Evolutionary conservation across 2,888 invertebrate genomes (phyloP).

Genomic region (Melipona bicolor): DNA sequence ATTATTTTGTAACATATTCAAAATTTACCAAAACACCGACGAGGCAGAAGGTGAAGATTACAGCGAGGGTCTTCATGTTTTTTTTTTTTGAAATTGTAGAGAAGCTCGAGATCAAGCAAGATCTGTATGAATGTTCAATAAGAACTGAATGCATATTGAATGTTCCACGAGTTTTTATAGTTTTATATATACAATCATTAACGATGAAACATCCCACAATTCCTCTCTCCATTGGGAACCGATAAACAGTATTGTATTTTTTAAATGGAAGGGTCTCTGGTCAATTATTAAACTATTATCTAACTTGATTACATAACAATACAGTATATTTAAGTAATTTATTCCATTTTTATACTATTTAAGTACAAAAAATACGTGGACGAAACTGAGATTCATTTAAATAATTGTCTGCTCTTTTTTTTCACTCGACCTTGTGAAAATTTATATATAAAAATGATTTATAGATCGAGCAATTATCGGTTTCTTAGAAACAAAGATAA

Average conservation of each 20-base stretch:
- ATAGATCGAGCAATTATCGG: too few relatives aligned
- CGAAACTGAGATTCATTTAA: neutral
- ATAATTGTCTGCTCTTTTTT: neutral
- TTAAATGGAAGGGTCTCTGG: conserved; percentile 3
- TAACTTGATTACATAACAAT: neutral
- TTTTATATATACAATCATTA: conserved; percentile 32
- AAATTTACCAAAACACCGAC: conserved; percentile 54
- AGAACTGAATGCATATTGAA: conserved; percentile 49
- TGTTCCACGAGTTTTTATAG: conserved; percentile 65
- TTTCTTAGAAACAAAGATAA: neutral
- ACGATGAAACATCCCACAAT: conserved; percentile 18
- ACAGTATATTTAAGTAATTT: neutral
- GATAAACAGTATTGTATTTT: conserved; percentile 14
- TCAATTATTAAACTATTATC: conserved; percentile 2
- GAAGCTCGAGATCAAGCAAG: neutral
- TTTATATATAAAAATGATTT: too few relatives aligned
- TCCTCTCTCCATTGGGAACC: conserved; percentile 39
- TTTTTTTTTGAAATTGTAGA: conserved; percentile 11
- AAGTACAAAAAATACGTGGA: neutral
- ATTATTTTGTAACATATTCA: neutral
- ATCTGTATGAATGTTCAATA: conserved; percentile 20
- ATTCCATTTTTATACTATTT: neutral
- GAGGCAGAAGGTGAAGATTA: conserved; percentile 44
- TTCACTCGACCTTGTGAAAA: too few relatives aligned
- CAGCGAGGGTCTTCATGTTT: conserved; percentile 51